Base-by-base conservation (phyloP, 1,140 invertebrate species). In the Bradysia coprophila region DNA sequence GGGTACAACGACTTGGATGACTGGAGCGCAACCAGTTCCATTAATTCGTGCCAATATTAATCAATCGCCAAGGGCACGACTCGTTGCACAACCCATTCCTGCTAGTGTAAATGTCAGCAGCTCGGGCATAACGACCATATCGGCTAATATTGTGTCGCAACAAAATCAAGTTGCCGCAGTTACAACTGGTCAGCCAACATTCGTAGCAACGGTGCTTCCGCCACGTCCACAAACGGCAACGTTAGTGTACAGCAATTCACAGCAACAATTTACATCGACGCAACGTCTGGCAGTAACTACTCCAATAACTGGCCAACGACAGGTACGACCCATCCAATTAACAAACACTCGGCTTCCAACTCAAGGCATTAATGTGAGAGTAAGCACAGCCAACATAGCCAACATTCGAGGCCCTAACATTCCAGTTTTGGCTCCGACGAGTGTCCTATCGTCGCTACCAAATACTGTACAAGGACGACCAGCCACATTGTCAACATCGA, bases 1-100 rank as follows among this genome's bases (percentile, higher is more conserved):
- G 21, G 53, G 53, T 10, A 59, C 54, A 20, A 49, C 56, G 0
- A 51, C 57, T n/a, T 60, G 57, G 57, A 59, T 60, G 57, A 51
- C 54, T 38, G 53, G 41, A 2, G 40, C 47, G 5, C 52, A 52
- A 8, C 56, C 56, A 38, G 55, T 60, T 40, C 57, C 59, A 40
- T 43, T 60, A 1, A 60, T 60, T 39, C 49, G 57, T 4, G 48
- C 57, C 18, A 60, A 57, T 32, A 44, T 43, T 11, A 55, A 48
- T 44, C 57, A 56, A 46, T 46, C 54, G 1, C 40, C 56, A 4
- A 55, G 57, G 21, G 48, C 57, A 9, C 51, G n/a, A 6, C n/a
- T 32, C 40, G 2, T 51, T 51, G 28, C 46, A 54, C 15, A 48
- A 44, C 39, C 47, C 55, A 43, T 33, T 28, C 21, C 36, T 16